Evolutionary conservation across 2,888 invertebrate genomes (phyloP).

Genomic region (Epistrophe grossulariae): DNA sequence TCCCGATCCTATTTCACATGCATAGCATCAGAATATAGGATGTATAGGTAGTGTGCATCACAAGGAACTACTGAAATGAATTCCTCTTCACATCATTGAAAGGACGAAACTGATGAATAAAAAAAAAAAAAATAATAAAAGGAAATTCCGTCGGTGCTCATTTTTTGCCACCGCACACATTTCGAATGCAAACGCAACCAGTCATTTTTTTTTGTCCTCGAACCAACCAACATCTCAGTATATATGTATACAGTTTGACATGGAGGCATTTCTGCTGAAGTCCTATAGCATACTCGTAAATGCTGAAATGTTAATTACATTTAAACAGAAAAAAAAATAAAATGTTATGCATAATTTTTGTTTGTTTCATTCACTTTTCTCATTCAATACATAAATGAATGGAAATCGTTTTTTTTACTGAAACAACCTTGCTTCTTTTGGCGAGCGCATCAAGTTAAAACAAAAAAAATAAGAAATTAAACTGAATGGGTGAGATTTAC

Average conservation of each 20-base stretch:
- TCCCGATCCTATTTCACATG: neutral
- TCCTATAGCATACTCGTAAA: constrained; percentile 49
- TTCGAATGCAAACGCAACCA: constrained; percentile 24
- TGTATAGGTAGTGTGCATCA: neutral
- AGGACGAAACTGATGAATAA: constrained; percentile 14
- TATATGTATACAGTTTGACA: neutral
- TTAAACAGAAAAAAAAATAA: constrained; percentile 45
- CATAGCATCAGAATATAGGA: neutral
- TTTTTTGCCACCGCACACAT: constrained; percentile 9
- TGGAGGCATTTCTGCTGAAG: constrained; percentile 32
- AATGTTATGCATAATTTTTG: constrained; percentile 26
- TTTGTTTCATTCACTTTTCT: neutral
- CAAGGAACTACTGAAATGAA: neutral
- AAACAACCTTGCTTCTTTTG: constrained; percentile 16
- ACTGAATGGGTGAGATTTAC: constrained; percentile 57
- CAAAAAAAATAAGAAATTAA: constrained; percentile 23
- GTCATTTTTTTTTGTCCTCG: constrained; percentile 10
- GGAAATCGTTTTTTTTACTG: neutral
- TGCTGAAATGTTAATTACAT: constrained; percentile 70
- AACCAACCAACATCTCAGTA: constrained; percentile 1
- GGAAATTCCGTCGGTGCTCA: constrained; percentile 17
- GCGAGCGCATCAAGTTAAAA: neutral
- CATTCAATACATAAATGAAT: constrained; percentile 21
- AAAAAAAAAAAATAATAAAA: neutral
- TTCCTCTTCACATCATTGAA: constrained; percentile 9